A percentile compares a stretch with the other conserved stretches of the same genome.
These are phyloP conservation scores for Luscinia luscinia DNA, from an alignment of 2,797 vertebrate species.

Conservation along the genomic window DNA sequence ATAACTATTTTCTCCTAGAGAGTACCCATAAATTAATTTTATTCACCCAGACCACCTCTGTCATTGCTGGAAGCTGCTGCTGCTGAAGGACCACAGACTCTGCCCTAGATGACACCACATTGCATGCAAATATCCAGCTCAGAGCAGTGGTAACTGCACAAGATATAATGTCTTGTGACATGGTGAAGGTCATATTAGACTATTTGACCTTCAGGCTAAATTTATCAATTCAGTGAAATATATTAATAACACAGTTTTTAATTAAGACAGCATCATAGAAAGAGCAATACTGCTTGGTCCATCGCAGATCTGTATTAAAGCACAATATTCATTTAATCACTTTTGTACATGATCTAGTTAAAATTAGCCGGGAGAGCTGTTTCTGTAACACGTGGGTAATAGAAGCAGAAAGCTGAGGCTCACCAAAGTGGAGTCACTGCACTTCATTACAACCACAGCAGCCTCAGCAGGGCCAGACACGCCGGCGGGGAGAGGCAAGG, in stretches of 20 bases:
- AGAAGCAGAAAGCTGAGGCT: background rate
- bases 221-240: background rate
- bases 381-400: background rate
- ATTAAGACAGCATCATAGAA: constrained; percentile 35
- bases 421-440: background rate
- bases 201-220: constrained; percentile 25
- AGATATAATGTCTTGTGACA: constrained; percentile 44
- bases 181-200: background rate
- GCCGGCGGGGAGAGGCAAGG: background rate
- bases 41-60: background rate
- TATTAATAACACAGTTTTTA: constrained; percentile 7
- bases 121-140: background rate
- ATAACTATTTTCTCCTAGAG: background rate
- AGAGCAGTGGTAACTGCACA: background rate
- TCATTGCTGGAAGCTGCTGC: background rate
- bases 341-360: constrained; percentile 5
- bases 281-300: background rate
- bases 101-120: background rate
- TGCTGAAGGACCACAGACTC: constrained; percentile 1
- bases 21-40: constrained; percentile 23
- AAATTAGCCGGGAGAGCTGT: constrained; percentile 26
- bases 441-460: background rate
- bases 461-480: background rate
- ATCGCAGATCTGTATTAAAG: background rate
- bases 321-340: background rate